Evolutionary conservation across 2,113 vertebrate species (phyloP), one percentile per base, ranked within the genome.

Genomic region (Maccullochella peelii): DNA sequence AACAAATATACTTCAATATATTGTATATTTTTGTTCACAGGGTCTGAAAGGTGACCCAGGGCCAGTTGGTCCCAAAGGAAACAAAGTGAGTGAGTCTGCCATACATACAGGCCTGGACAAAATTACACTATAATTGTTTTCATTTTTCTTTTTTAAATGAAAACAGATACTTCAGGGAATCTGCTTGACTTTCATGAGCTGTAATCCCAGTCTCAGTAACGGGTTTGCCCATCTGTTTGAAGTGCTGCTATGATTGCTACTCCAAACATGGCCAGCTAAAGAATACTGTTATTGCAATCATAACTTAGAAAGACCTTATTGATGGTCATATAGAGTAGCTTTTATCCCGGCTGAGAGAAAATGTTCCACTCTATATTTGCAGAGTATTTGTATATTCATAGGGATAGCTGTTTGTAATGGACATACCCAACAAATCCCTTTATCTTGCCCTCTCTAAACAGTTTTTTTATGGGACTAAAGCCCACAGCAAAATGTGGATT

Each of bases 1-100:
- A 88, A 70, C 3, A 62, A 68, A 72, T 25, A 27, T 12, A 54
- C 54, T 27, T 52, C 38, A 83, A 73, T 55, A 54, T 86, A 14
- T 70, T 89, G 65, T 84, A 44, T 88, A 79, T 66, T 75, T 25
- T 91, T 94, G 58, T 94, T 71, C 75, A 62, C 85, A 98, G 98
- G 97, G 97, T 93, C 90, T 96, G 54, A 91, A 87, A 85, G 97
- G 97, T 88, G 97, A 97, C 91, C 87, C 90, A 82, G 97, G 97
- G 78, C 91, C 88, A 92, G 89, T 71, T 84, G 91, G 97, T 84
- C 93, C 91, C 1, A 97, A 96, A 95, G 97, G 97, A 96, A 95
- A 96, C 92, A 97, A 98, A 97, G 98, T 98, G 96, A 92, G 93
- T 92, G 36, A 70, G 73, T 75, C 49, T 82, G 61, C 27, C 15